Conservation (phyloP, 2,113 vertebrate species). For the Sphyrna mokarran region DNA sequence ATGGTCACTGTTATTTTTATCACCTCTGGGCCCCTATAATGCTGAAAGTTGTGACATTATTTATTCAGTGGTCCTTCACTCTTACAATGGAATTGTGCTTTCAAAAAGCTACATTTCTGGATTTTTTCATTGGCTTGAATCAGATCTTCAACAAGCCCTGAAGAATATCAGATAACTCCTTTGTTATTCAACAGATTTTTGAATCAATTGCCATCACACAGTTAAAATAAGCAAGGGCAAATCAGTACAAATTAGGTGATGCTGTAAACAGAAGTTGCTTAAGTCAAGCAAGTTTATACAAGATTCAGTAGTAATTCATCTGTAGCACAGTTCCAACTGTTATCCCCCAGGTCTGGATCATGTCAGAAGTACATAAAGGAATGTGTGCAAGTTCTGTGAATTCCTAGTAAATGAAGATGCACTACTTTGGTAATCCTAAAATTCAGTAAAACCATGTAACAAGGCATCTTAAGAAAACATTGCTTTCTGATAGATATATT, state of each 20-base stretch:
- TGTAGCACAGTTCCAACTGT: not conserved
- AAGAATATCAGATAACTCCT: not conserved
- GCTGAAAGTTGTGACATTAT: not conserved
- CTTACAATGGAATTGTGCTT: not conserved
- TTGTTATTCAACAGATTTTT: not conserved
- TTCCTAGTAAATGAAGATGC: not conserved
- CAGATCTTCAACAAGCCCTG: not conserved
- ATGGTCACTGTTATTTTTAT: too few species aligned
- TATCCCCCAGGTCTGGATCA: not conserved
- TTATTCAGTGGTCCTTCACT: not conserved
- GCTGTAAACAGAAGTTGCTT: not conserved
- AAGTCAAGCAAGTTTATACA: conserved; percentile 29
- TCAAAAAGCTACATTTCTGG: not conserved
- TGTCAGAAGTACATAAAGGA: not conserved
- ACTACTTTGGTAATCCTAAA: not conserved
- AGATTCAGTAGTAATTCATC: not conserved
- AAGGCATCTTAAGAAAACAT: not conserved
- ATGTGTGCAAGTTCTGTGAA: not conserved
- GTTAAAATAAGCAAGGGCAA: not conserved
- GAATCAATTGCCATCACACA: not conserved
- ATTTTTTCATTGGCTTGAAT: not conserved
- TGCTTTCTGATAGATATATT: not conserved
- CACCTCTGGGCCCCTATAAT: too few species aligned
- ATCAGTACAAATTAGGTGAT: not conserved
- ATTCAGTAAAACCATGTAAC: not conserved